Evolutionary conservation across 2,113 vertebrate species (phyloP).

Genomic region (Corythoichthys haematopterus): DNA sequence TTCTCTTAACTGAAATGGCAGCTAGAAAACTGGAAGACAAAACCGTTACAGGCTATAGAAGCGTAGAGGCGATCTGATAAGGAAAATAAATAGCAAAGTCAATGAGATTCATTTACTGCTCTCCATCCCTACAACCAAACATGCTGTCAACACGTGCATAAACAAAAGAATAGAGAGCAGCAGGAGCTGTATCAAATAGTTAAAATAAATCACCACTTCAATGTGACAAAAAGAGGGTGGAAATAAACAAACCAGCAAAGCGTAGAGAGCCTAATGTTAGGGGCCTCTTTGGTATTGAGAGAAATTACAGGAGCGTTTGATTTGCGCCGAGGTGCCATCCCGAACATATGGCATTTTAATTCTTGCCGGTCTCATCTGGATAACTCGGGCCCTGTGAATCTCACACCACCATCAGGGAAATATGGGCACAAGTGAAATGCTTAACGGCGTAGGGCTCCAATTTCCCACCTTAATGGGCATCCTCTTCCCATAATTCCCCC

Average conservation of each 20-base stretch:
- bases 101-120: slow-evolving; percentile 18
- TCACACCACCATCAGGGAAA: slow-evolving; percentile 73
- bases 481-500: slow-evolving; percentile 13
- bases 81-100: slow-evolving; percentile 27
- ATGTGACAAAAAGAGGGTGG: slow-evolving; percentile 43
- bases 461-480: slow-evolving; percentile 77
- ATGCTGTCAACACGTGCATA: slow-evolving; percentile 29
- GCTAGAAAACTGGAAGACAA: slow-evolving; percentile 3
- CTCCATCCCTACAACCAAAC: slow-evolving; percentile 31
- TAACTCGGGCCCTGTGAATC: slow-evolving; percentile 68
- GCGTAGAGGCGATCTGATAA: slow-evolving; percentile 11
- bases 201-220: slow-evolving; percentile 52
- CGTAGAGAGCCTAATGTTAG: slow-evolving; percentile 62
- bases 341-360: slow-evolving; percentile 80
- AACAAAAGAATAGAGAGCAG: slow-evolving; percentile 30
- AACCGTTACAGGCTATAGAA: slow-evolving; percentile 12
- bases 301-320: slow-evolving; percentile 75
- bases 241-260: slow-evolving; percentile 64
- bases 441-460: slow-evolving; percentile 77
- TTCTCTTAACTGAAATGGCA: slow-evolving; percentile 9
- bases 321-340: slow-evolving; percentile 65
- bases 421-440: slow-evolving; percentile 72
- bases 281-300: slow-evolving; percentile 67
- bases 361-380: slow-evolving; percentile 78
- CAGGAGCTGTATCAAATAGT: slow-evolving; percentile 26